phyloP scores from a whole-genome alignment of 92 coral and sea anemone species.

The Epizoanthus fatuus region DNA sequence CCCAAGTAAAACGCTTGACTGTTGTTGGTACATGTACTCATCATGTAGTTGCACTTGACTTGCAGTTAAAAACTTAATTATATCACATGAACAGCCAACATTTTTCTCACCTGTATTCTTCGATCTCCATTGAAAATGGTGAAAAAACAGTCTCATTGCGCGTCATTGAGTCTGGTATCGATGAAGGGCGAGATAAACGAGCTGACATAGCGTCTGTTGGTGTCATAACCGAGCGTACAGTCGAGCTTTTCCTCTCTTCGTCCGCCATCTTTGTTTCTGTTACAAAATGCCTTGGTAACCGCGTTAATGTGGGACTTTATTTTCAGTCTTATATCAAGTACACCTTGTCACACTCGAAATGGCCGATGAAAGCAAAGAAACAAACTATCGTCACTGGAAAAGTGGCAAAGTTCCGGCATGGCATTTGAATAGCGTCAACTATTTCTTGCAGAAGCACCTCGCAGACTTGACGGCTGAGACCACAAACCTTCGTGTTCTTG shows the following conservation, averaged over 20 bases:
- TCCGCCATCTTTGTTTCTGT: conserved; percentile 45
- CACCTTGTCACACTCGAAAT: not conserved
- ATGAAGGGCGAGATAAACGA: conserved; percentile 24
- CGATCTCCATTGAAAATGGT: conserved; percentile 26
- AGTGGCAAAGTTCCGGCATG: conserved; percentile 14
- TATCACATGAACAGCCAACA: no score
- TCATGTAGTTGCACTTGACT: no score
- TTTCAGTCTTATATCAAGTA: conserved; percentile 2
- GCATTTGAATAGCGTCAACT: conserved; percentile 13
- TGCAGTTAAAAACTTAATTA: no score
- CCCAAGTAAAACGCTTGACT: no score
- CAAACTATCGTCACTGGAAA: conserved; percentile 20
- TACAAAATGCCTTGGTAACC: conserved; percentile 29
- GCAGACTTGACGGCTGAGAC: no score
- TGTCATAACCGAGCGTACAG: not conserved
- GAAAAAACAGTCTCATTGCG: not conserved
- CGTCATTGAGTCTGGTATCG: conserved; percentile 1
- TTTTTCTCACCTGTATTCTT: conserved; percentile 22
- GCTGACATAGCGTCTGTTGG: conserved; percentile 25
- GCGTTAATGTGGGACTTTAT: conserved; percentile 28
- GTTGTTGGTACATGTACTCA: no score
- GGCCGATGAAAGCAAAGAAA: not conserved
- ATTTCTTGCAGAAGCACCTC: conserved; percentile 17
- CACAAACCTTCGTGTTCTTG: no score
- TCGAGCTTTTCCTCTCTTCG: not conserved